Evolutionary conservation across 1,140 invertebrate species (phyloP), one percentile per base, ranked within the genome.

Genomic region (Trichonephila clavata): DNA sequence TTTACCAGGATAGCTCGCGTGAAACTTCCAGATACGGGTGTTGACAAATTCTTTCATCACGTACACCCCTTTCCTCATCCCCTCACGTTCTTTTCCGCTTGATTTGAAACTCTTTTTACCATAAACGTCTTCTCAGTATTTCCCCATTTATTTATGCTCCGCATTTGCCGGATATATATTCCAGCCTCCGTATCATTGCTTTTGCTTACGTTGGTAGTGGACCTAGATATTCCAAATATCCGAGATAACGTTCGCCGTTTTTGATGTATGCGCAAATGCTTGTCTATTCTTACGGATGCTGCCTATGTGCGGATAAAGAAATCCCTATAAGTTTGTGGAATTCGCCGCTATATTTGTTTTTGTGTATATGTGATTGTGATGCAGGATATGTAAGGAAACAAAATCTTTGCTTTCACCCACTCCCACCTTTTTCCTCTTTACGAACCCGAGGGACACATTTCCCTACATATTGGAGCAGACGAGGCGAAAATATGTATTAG

Each of bases 311-410:
- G 39, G 32, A 88, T 83, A 50, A 88, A 68, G 86, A 88, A 68
- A 63, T 88, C 86, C 61, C 63, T 50, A 88, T 88, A 88, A 88
- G 61, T 68, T 86, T 50, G 63, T 24, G 63, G 86, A 88, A 88
- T 88, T 88, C 71, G n/a, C 63, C 61, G 61, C 86, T 43, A 61
- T 83, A 88, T 88, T 71, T 88, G 86, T 88, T 88, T 88, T 32
- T 61, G 84, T 88, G 32, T 88, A 88, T 88, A 88, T 71, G 60
- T 61, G 86, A 68, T 88, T 68, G 61, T 88, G 63, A 61, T 39
- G 84, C 80, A 27, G 10, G 43, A 21, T 81, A 83, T 21, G 20
- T 20, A 57, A 43, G 0, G n/a, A 83, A 24, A 83, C 21, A 83
- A 59, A 50, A 57, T 83, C 39, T n/a, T 83, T 59, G 10, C 50